These are phyloP conservation scores for Radopholus similis DNA, from an alignment of 1,140 invertebrate genomes.

Conservation along the genomic window DNA sequence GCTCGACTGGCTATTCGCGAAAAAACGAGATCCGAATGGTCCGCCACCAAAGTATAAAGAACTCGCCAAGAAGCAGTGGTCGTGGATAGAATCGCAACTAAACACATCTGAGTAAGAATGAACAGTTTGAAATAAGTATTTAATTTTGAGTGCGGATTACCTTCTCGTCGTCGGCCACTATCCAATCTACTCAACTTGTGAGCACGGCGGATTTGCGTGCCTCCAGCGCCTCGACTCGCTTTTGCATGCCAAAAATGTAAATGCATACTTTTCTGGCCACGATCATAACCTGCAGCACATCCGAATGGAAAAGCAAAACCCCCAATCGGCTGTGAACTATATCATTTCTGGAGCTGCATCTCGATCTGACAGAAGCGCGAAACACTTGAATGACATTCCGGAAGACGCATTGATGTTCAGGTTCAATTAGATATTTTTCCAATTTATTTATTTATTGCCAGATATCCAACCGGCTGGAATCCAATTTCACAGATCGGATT, in stretches of 20 bases:
- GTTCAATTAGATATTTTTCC: constrained; percentile 4
- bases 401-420: constrained; percentile 31
- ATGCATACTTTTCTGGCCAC: constrained; percentile 64
- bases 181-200: constrained; percentile 64
- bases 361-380: constrained; percentile 38
- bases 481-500: constrained; percentile 31
- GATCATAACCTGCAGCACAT: constrained; percentile 61
- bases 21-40: constrained; percentile 31
- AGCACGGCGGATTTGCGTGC: constrained; percentile 63
- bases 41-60: constrained; percentile 27
- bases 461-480: constrained; percentile 37
- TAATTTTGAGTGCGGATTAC: constrained; percentile 63
- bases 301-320: constrained; percentile 11
- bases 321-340: constrained; percentile 37
- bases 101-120: constrained; percentile 44
- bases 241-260: constrained; percentile 62
- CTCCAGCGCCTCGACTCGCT: constrained; percentile 62
- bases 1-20: constrained; percentile 36
- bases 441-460: constrained; percentile 16
- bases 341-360: constrained; percentile 53
- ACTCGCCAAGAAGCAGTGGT: constrained; percentile 61
- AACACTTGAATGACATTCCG: constrained; percentile 27
- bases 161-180: constrained; percentile 65
- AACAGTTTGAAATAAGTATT: background rate
- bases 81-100: constrained; percentile 62